Evolutionary conservation across 2,113 vertebrate species (phyloP).

Genomic region (Grammomys dolichurus): DNA sequence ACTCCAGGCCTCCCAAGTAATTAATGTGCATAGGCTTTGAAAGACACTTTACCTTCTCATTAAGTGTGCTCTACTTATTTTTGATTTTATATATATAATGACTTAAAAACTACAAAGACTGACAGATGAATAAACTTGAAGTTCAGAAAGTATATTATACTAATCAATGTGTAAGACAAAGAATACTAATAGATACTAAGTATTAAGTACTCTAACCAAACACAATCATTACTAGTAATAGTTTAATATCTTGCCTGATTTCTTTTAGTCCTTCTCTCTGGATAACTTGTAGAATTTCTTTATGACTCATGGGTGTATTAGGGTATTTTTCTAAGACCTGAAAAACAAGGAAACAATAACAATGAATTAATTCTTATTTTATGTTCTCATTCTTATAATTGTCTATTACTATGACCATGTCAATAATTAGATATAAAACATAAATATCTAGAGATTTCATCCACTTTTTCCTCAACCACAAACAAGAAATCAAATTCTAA

Average conservation of each 20-base stretch:
- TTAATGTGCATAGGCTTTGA: slow-evolving; percentile 59
- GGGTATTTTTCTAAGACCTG: slow-evolving; percentile 99
- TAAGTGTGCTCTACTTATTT: slow-evolving; percentile 55
- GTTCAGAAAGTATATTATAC: slow-evolving; percentile 56
- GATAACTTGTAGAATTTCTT: slow-evolving; percentile 99
- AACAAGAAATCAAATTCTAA: slow-evolving; percentile 33
- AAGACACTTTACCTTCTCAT: background rate
- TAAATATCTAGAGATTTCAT: slow-evolving; percentile 31
- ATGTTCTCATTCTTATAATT: slow-evolving; percentile 51
- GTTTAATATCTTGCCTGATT: slow-evolving; percentile 92
- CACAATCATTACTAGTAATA: slow-evolving; percentile 59
- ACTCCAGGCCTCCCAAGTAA: slow-evolving; percentile 65
- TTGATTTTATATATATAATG: slow-evolving; percentile 50
- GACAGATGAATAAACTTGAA: slow-evolving; percentile 62
- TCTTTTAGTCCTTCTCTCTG: slow-evolving; percentile 98
- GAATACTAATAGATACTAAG: background rate
- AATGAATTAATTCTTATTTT: slow-evolving; percentile 65
- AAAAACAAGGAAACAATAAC: slow-evolving; percentile 76
- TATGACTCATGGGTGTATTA: slow-evolving; percentile 99
- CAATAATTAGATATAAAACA: slow-evolving; percentile 55
- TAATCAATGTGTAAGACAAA: slow-evolving; percentile 51
- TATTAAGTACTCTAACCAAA: slow-evolving; percentile 29
- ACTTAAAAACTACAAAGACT: slow-evolving; percentile 40
- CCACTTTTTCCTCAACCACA: slow-evolving; percentile 43
- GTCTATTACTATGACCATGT: slow-evolving; percentile 20